Conservation (phyloP, 1,140 invertebrate genomes). For the Panulirus ornatus region DNA sequence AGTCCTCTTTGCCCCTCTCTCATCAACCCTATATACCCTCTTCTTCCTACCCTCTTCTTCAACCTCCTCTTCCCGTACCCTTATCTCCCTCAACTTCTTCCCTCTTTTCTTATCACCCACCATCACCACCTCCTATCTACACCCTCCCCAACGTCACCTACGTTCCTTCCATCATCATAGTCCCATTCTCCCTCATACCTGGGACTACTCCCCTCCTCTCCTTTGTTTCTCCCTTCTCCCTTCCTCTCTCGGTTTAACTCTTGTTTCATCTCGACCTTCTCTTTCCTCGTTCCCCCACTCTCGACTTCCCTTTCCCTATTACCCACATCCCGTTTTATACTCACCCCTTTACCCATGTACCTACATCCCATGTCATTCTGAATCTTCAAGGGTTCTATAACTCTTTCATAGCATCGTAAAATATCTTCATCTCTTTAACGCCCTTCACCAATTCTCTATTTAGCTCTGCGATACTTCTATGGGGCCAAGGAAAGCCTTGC, state of each 20-base stretch:
- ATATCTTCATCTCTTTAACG: too few relatives aligned
- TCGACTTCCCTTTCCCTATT: background rate
- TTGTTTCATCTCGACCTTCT: background rate
- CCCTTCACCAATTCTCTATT: too few relatives aligned
- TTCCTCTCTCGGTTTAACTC: background rate
- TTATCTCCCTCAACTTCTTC: background rate
- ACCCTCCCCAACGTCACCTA: background rate
- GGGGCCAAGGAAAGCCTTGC: too few relatives aligned
- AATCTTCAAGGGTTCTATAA: too few relatives aligned
- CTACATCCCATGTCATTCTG: too few relatives aligned
- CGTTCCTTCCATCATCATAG: background rate
- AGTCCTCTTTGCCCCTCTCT: background rate
- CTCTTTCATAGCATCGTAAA: too few relatives aligned
- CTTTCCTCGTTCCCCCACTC: background rate
- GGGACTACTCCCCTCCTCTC: background rate
- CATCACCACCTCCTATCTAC: background rate
- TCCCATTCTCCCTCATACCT: background rate
- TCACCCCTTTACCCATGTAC: too few relatives aligned
- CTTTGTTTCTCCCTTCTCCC: background rate
- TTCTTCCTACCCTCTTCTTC: background rate
- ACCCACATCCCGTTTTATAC: too few relatives aligned
- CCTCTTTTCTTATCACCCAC: too few relatives aligned
- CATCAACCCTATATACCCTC: conserved; percentile 1
- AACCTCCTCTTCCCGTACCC: background rate
- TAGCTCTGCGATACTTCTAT: too few relatives aligned